A percentile compares a stretch with the other conserved stretches of the same genome.
Evolutionary conservation across 2,113 vertebrate genomes (phyloP).

Genomic region (Microcebus murinus): DNA sequence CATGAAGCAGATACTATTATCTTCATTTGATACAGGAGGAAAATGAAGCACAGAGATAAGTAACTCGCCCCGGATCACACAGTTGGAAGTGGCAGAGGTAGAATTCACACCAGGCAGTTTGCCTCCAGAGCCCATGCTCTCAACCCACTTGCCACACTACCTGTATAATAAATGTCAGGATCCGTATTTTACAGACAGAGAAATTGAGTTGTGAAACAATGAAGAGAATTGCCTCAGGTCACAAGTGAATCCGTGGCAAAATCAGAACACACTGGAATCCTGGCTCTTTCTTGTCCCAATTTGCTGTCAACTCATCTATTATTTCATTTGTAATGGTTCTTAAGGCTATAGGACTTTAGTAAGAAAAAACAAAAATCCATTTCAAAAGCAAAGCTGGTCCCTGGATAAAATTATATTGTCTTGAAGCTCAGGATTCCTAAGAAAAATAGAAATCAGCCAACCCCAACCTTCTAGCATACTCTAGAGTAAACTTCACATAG

Average conservation of each 20-base stretch:
- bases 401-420: constrained; percentile 24
- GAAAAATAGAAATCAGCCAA: constrained; percentile 18
- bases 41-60: background rate
- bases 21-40: background rate
- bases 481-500: background rate
- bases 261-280: background rate
- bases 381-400: constrained; percentile 29
- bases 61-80: background rate
- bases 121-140: background rate
- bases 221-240: background rate
- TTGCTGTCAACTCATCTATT: background rate
- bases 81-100: background rate
- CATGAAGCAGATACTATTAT: background rate
- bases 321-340: background rate
- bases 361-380: constrained; percentile 16
- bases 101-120: constrained; percentile 7
- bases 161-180: background rate
- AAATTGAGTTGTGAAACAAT: background rate
- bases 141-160: background rate
- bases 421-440: constrained; percentile 24
- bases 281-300: background rate
- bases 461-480: background rate
- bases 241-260: background rate
- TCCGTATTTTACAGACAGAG: background rate
- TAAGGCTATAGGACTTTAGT: background rate